A percentile compares a stretch with the other conserved stretches of the same genome.
phyloP scores from a whole-genome alignment of 2,113 vertebrate species.

The Megaleporinus macrocephalus region DNA sequence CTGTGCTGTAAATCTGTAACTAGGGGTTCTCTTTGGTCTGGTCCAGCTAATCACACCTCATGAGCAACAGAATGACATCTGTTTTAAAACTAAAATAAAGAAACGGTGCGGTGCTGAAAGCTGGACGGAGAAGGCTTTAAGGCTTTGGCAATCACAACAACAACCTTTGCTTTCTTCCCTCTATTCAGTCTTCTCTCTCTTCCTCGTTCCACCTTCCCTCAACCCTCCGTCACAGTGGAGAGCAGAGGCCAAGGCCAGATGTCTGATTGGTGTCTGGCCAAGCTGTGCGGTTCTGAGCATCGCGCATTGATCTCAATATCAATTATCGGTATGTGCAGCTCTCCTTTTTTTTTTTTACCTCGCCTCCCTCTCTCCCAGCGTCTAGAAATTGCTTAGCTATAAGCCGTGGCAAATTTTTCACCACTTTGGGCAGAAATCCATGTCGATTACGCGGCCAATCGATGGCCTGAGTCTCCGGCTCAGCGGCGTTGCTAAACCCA shows the following conservation, averaged over 20 bases:
- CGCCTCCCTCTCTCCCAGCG: constrained; percentile 22
- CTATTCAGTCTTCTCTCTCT: not conserved
- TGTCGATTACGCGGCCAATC: constrained; percentile 53
- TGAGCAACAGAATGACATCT: not conserved
- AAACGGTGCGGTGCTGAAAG: too few relatives aligned
- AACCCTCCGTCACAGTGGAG: not conserved
- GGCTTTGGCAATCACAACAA: not conserved
- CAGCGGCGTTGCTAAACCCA: constrained; percentile 51
- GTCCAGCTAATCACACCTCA: too few relatives aligned
- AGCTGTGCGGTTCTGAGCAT: constrained; percentile 20
- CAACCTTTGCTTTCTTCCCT: too few relatives aligned
- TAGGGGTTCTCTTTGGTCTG: too few relatives aligned
- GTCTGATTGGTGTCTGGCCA: constrained; percentile 31
- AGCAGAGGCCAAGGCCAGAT: constrained; percentile 37
- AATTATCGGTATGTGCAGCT: constrained; percentile 38
- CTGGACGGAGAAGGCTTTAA: not conserved
- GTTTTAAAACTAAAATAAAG: not conserved
- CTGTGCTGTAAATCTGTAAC: too few relatives aligned
- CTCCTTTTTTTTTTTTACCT: constrained; percentile 37
- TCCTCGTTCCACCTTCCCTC: constrained; percentile 20
- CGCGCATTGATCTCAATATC: constrained; percentile 48
- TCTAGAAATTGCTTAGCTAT: constrained; percentile 54
- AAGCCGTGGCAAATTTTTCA: constrained; percentile 52
- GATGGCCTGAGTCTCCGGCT: constrained; percentile 50
- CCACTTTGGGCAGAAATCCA: constrained; percentile 60